These are phyloP conservation scores for Zootermopsis nevadensis DNA, from an alignment of 2,888 invertebrate species.

Conservation along the genomic window DNA sequence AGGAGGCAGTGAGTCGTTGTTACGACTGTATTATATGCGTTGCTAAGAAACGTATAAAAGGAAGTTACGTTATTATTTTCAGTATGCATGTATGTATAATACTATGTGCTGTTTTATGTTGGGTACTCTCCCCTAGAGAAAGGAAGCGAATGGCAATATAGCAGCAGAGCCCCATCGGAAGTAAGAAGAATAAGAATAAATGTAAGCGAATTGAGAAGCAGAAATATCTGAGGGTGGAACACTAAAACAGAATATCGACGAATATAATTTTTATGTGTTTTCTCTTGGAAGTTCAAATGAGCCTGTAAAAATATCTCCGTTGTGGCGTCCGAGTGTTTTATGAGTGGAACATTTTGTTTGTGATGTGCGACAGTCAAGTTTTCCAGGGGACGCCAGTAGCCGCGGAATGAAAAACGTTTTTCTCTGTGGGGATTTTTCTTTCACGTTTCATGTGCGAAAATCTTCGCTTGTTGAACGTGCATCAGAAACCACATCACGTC, in stretches of 20 bases:
- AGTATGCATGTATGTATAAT: conserved; percentile 23
- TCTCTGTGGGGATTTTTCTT: too few species aligned
- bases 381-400: too few species aligned
- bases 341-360: not conserved
- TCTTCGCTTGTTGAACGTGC: too few species aligned
- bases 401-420: too few species aligned
- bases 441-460: too few species aligned
- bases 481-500: too few species aligned
- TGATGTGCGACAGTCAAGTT: not conserved
- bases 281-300: conserved; percentile 38
- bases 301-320: conserved; percentile 20
- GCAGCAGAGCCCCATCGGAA: not conserved
- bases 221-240: not conserved
- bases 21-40: not conserved
- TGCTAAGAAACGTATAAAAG: not conserved
- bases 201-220: not conserved
- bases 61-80: conserved; percentile 3
- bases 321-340: conserved; percentile 5
- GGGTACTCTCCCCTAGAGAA: not conserved
- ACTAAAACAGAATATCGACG: conserved; percentile 21
- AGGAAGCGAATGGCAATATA: conserved; percentile 3
- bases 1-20: not conserved
- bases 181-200: not conserved
- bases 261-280: conserved; percentile 39
- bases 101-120: not conserved